phyloP scores from a whole-genome alignment of 2,888 invertebrate species.

The Drosophila ustulata region DNA sequence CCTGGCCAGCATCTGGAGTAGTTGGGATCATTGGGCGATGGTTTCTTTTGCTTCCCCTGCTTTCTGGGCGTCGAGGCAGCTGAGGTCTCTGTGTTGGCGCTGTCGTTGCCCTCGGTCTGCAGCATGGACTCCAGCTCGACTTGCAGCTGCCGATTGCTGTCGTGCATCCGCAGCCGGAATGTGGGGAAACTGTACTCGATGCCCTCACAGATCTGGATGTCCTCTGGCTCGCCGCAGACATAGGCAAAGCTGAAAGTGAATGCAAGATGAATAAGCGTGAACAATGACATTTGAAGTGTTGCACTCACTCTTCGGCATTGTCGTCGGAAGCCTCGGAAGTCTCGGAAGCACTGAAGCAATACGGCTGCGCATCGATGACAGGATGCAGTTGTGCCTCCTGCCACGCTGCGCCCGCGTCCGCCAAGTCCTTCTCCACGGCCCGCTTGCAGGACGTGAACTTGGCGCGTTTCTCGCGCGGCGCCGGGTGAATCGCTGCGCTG shows the following conservation, averaged over 20 bases:
- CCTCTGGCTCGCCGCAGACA: conserved; percentile 77
- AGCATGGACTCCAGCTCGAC: conserved; percentile 72
- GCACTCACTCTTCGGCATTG: conserved; percentile 55
- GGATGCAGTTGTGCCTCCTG: conserved; percentile 33
- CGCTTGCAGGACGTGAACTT: conserved; percentile 62
- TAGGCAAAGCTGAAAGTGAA: conserved; percentile 67
- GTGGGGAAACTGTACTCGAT: conserved; percentile 84
- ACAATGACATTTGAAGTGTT: not conserved
- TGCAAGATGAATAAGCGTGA: no score
- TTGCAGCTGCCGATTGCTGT: conserved; percentile 72
- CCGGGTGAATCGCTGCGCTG: conserved; percentile 73
- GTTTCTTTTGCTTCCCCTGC: conserved; percentile 36
- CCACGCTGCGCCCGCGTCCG: conserved; percentile 41
- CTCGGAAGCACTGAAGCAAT: conserved; percentile 47
- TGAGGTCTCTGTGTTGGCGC: not conserved
- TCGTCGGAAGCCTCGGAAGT: conserved; percentile 25
- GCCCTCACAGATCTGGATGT: conserved; percentile 80
- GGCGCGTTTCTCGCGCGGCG: conserved; percentile 82
- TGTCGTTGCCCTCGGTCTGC: conserved; percentile 39
- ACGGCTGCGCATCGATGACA: conserved; percentile 20
- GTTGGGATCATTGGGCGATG: conserved; percentile 81
- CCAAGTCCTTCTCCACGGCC: conserved; percentile 24
- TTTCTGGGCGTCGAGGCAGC: conserved; percentile 35
- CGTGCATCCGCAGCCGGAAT: conserved; percentile 83
- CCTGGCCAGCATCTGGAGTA: conserved; percentile 92